Conservation (phyloP, 1,140 invertebrate species). For the Dendrolimus kikuchii region DNA sequence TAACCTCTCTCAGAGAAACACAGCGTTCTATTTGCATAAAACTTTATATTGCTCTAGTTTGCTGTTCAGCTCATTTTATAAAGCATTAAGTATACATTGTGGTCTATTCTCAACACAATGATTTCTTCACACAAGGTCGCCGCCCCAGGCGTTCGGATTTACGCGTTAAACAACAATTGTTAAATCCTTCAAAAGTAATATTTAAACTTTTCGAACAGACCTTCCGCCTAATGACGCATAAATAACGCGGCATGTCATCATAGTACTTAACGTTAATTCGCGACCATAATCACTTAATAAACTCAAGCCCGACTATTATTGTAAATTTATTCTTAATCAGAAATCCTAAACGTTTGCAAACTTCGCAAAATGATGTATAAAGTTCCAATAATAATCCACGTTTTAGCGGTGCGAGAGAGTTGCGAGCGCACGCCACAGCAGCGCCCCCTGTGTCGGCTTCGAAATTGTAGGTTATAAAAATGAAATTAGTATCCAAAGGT, state of each 20-base stretch:
- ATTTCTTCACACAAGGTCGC: constrained; percentile 25
- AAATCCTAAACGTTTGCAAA: constrained; percentile 62
- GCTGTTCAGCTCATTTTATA: constrained; percentile 24
- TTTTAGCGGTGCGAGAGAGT: constrained; percentile 54
- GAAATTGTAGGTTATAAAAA: constrained; percentile 73
- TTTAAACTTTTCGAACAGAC: constrained; percentile 25
- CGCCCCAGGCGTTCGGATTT: constrained; percentile 20
- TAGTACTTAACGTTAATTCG: constrained; percentile 52
- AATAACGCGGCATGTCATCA: constrained; percentile 57
- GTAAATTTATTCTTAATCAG: constrained; percentile 63
- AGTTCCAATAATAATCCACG: constrained; percentile 60
- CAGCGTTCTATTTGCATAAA: constrained; percentile 33
- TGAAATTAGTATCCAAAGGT: constrained; percentile 74
- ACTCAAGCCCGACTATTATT: constrained; percentile 58
- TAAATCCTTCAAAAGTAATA: constrained; percentile 30
- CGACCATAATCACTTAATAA: constrained; percentile 65
- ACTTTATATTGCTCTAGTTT: constrained; percentile 53
- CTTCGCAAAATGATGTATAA: constrained; percentile 68
- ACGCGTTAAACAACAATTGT: constrained; percentile 25
- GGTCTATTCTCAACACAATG: constrained; percentile 22
- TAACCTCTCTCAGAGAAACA: constrained; percentile 26
- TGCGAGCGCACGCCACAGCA: constrained; percentile 66
- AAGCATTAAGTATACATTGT: constrained; percentile 19
- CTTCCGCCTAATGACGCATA: constrained; percentile 46
- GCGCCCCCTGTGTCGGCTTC: constrained; percentile 70